Conservation (phyloP, 2,888 invertebrate species). For the Ceraclea dissimilis region DNA sequence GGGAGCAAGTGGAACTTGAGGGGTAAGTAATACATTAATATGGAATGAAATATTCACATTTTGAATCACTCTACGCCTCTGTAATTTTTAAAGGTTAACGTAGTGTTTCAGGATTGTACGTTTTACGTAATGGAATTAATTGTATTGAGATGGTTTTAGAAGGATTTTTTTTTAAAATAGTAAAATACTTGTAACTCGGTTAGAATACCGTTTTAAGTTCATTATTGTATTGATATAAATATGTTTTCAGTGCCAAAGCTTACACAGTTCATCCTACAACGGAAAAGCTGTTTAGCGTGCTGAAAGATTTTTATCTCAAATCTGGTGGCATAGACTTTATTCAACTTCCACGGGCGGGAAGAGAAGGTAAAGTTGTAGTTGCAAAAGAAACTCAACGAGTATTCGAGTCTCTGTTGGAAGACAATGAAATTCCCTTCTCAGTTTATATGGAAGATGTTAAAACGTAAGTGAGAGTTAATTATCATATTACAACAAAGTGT, state of each 20-base stretch:
- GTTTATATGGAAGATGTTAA: constrained; percentile 43
- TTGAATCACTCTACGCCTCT: no score
- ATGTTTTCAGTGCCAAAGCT: constrained; percentile 34
- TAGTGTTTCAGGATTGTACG: no score
- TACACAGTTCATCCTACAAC: constrained; percentile 34
- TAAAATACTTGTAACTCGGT: no score
- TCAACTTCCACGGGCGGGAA: constrained; percentile 32
- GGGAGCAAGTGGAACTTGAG: constrained; percentile 6
- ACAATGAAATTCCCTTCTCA: constrained; percentile 34
- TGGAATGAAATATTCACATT: neutral
- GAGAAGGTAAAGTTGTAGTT: constrained; percentile 40
- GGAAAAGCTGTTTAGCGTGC: constrained; percentile 30
- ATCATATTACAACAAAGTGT: neutral
- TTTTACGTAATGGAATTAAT: no score
- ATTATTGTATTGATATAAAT: no score
- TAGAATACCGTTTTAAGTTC: no score
- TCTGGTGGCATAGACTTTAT: constrained; percentile 31
- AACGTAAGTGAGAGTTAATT: constrained; percentile 33
- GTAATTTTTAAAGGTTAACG: no score
- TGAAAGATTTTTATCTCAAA: constrained; percentile 29
- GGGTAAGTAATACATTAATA: constrained; percentile 14
- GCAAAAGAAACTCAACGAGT: constrained; percentile 33
- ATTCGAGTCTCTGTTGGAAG: constrained; percentile 34
- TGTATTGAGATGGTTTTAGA: no score
- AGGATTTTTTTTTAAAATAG: no score